Percentiles rank a stretch among this genome's conserved stretches.
Evolutionary conservation across 1,140 invertebrate species (phyloP).

Genomic region (Tribolium castaneum): DNA sequence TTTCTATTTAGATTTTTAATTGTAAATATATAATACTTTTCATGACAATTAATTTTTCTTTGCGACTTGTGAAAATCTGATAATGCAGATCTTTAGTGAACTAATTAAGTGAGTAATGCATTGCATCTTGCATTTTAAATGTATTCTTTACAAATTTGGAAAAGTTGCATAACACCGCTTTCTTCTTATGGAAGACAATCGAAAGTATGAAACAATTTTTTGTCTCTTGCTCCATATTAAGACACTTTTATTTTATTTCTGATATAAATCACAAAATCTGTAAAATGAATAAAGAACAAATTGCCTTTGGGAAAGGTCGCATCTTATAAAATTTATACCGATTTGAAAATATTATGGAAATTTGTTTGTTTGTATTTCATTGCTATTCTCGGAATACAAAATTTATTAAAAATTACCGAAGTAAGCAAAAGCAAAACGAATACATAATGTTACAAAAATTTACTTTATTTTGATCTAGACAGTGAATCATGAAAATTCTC

Average conservation of each 20-base stretch:
- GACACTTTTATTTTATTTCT: no score
- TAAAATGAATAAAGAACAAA: not conserved
- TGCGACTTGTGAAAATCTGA: no score
- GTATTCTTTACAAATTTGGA: not conserved
- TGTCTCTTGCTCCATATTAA: not conserved
- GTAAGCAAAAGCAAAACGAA: conserved; percentile 12
- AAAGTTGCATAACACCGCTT: not conserved
- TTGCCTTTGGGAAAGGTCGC: not conserved
- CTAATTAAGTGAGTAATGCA: no score
- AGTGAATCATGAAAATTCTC: no score
- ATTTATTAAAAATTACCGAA: not conserved
- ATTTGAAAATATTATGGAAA: not conserved
- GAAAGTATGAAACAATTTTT: not conserved
- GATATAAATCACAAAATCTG: no score
- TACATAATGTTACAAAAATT: not conserved
- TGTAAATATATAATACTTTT: no score
- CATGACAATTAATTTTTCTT: no score
- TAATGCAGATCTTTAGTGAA: no score
- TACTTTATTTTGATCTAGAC: no score
- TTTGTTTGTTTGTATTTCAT: not conserved
- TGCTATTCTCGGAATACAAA: not conserved
- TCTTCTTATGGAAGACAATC: not conserved
- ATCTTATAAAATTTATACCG: not conserved
- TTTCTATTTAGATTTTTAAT: no score
- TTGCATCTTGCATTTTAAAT: not conserved